Evolutionary conservation across 2,888 invertebrate genomes (phyloP).

Genomic region (Brachyptera risi): DNA sequence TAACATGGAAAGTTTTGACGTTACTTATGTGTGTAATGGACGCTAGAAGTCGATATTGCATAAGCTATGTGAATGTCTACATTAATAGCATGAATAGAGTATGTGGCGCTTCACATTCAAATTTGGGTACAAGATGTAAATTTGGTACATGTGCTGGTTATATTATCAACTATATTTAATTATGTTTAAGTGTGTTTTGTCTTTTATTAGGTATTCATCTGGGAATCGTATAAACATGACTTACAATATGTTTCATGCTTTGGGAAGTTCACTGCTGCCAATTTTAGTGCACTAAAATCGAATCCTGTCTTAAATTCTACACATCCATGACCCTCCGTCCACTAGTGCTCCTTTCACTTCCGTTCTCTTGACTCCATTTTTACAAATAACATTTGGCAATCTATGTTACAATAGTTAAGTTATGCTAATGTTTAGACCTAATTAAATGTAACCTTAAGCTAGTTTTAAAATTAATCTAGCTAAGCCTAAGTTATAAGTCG

Average conservation of each 20-base stretch:
- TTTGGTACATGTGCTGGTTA: too few relatives aligned
- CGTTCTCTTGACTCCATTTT: neutral
- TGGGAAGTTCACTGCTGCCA: slow-evolving; percentile 37
- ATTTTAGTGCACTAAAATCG: slow-evolving; percentile 30
- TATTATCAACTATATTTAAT: too few relatives aligned
- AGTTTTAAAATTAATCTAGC: slow-evolving; percentile 27
- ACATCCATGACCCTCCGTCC: slow-evolving; percentile 9
- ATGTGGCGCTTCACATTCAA: too few relatives aligned
- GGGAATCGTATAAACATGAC: slow-evolving; percentile 26
- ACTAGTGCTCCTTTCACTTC: neutral
- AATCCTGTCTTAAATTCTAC: slow-evolving; percentile 13
- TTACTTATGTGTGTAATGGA: too few relatives aligned
- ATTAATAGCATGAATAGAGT: too few relatives aligned
- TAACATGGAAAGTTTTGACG: too few relatives aligned
- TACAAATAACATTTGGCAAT: slow-evolving; percentile 12
- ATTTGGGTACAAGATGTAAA: too few relatives aligned
- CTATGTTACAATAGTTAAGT: slow-evolving; percentile 20
- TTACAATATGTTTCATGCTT: slow-evolving; percentile 37
- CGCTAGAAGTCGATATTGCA: too few relatives aligned
- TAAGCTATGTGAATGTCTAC: too few relatives aligned
- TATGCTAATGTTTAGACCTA: slow-evolving; percentile 19
- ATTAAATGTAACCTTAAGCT: slow-evolving; percentile 25
- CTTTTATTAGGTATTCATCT: slow-evolving; percentile 34
- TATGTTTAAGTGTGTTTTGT: slow-evolving; percentile 32
- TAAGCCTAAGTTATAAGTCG: slow-evolving; percentile 18